These are phyloP conservation scores for Gambusia affinis DNA, from an alignment of 2,113 vertebrate species.

Conservation along the genomic window DNA sequence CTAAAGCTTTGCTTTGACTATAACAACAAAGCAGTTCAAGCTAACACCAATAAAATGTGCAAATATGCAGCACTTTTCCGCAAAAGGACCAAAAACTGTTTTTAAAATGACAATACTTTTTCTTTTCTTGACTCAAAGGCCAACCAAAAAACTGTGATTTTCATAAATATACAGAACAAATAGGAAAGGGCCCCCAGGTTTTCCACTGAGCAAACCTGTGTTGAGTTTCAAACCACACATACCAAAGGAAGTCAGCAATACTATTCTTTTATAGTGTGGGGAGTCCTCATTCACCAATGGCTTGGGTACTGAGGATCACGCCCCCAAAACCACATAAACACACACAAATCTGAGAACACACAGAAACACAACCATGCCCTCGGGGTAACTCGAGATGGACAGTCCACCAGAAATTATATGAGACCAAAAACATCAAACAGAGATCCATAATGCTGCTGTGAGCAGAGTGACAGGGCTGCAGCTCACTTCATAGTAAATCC, in stretches of 20 bases:
- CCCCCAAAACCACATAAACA: constrained; percentile 23
- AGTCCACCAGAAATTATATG: constrained; percentile 68
- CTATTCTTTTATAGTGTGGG: constrained; percentile 69
- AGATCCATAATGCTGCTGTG: constrained; percentile 46
- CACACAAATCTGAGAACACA: constrained; percentile 32
- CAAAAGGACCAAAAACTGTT: constrained; percentile 20
- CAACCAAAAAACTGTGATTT: constrained; percentile 45
- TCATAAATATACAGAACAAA: constrained; percentile 68
- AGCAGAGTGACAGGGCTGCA: constrained; percentile 45
- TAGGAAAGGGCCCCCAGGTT: constrained; percentile 53
- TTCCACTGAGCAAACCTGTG: constrained; percentile 67
- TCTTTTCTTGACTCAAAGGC: constrained; percentile 22
- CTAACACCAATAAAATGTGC: constrained; percentile 6
- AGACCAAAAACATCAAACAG: constrained; percentile 73
- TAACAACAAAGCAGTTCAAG: constrained; percentile 14
- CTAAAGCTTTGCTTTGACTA: background rate
- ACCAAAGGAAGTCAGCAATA: constrained; percentile 75
- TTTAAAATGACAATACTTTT: constrained; percentile 26
- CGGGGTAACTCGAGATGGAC: constrained; percentile 68
- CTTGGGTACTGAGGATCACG: constrained; percentile 35
- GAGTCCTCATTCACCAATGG: constrained; percentile 67
- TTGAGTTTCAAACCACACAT: constrained; percentile 79
- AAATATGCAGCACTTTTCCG: constrained; percentile 25
- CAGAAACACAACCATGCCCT: constrained; percentile 30
- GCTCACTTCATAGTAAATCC: constrained; percentile 23